Evolutionary conservation across 1,140 invertebrate genomes (phyloP), one percentile per base, ranked within the genome.

Genomic region (Cydia strobilella): DNA sequence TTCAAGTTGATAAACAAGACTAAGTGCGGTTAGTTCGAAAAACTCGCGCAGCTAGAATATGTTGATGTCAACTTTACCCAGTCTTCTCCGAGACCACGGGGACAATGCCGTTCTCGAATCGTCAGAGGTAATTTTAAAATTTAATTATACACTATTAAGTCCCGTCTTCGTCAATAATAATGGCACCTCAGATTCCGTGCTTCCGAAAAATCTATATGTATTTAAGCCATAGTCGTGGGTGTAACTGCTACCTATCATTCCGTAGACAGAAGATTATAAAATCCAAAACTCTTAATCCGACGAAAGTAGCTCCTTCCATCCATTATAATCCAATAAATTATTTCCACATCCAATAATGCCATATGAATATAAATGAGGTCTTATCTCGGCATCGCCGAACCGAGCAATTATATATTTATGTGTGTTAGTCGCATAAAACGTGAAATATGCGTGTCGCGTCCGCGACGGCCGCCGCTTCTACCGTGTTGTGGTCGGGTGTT

Each of bases 381-480:
- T 35, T 69, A 69, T 69, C 25, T 69, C 9, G 15, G 15, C 27
- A 69, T 69, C 65, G 27, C 6, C 31, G 27, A 66, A 66, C 35
- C 27, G 65, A 69, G 35, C 65, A 69, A 69, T 69, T 69, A 69
- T 69, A 69, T 69, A 42, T 69, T 39, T 69, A 69, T 69, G 65
- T 69, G n/a, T 69, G 27, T 39, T 66, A 69, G 65, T 69, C 65
- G 31, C 35, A 69, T 69, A 69, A 69, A 69, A 69, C 5, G 65
- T 69, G 65, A 69, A 18, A 69, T 69, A 69, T 69, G 65, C 65
- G 65, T 69, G 65, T 69, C 65, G 63, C 63, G 31, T 69, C 15
- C 15, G n/a, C 54, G 31, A 35, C 27, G 6, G 0, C n/a, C 48
- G 15, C 48, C 54, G 12, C 18, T 59, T 23, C n/a, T 18, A 7